Conservation (phyloP, 2,113 vertebrate species). For the Brienomyrus brachyistius region DNA sequence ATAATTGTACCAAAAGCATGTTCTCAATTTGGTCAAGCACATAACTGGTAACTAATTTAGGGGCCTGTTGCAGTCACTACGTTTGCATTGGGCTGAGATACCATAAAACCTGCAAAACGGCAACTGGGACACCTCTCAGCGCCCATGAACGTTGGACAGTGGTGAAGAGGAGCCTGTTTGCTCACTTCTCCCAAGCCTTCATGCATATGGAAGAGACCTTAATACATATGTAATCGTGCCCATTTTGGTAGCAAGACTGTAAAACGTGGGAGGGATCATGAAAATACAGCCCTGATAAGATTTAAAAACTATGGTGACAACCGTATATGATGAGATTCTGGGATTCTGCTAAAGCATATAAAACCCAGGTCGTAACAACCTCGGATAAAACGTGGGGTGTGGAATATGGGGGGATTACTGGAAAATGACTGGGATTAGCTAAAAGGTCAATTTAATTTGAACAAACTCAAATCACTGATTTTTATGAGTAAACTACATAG, state of each 20-base stretch:
- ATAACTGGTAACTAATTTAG: neutral
- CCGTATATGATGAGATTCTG: neutral
- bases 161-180: neutral
- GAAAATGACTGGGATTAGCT: neutral
- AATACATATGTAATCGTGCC: slow-evolving; percentile 17
- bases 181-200: neutral
- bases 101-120: neutral
- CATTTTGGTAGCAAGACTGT: slow-evolving; percentile 2
- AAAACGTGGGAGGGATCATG: slow-evolving; percentile 1
- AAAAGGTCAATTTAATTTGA: neutral
- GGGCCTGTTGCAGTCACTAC: neutral
- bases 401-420: neutral
- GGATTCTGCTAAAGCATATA: neutral
- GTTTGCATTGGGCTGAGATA: neutral
- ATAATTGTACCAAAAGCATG: neutral
- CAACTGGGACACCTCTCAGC: neutral
- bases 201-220: slow-evolving; percentile 12
- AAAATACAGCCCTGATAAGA: slow-evolving; percentile 11
- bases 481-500: neutral
- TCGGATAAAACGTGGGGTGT: neutral
- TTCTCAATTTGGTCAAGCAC: neutral
- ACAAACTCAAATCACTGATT: neutral
- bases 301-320: neutral
- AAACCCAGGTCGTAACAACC: neutral
- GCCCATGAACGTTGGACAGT: neutral